Evolutionary conservation across 1,140 invertebrate species (phyloP), one percentile per base, ranked within the genome.

Genomic region (Hesperophylax magnus): DNA sequence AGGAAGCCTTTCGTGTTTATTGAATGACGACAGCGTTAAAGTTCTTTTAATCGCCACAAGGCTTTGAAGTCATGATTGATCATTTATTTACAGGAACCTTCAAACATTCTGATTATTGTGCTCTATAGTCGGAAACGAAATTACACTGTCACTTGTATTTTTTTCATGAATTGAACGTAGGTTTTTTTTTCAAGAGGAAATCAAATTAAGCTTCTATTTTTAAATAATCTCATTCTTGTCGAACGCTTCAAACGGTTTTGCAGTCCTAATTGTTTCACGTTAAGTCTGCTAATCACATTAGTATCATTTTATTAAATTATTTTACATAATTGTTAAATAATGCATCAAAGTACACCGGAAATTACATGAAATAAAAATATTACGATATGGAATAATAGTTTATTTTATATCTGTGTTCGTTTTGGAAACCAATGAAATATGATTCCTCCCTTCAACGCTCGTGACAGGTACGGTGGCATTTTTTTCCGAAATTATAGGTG

Each of bases 401-500:
- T 9, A 63, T 61, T 77, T 77, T 61, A 53, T 78, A n/a, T 67
- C 34, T 61, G 76, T 67, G 76, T 78, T 67, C 61, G 61, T 75
- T 75, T 75, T 27, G 72, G 54, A 76, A 76, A 65, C 24, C 34
- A 58, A 71, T 22, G 20, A 72, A 24, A 61, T 47, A 24, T 69
- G 53, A 20, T 63, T 60, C 22, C 47, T 65, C 72, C 34, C 14
- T 17, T 14, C 77, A 74, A 18, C 39, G 76, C 53, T 54, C 11
- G 81, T 82, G 81, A 82, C 81, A 82, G 81, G 81, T 27, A 82
- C 81, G 67, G 77, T 18, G 31, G 54, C 52, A 74, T 61, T 61
- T 75, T 74, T 79, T 81, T 79, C 72, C 71, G 17, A 82, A 82
- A 82, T 82, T 82, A 82, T 60, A 79, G 81, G 81, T 82, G 77